Base-by-base conservation (phyloP, 2,113 vertebrate species). In the Lampris megalopsis region DNA sequence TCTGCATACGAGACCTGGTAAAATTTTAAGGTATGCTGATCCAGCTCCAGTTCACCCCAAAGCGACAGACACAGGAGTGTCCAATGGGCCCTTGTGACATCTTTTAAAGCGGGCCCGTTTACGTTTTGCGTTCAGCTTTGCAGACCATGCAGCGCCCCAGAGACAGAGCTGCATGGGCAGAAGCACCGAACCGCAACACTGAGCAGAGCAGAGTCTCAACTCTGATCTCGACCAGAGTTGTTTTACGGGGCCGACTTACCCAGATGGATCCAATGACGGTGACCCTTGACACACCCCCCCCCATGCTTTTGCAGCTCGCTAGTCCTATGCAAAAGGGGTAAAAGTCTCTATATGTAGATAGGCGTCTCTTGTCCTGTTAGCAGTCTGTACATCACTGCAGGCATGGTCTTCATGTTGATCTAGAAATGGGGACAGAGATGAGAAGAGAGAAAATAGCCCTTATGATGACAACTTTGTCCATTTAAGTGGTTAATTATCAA, bases 401-500 rank as follows among this genome's bases (percentile, higher is more conserved):
- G 98, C 98, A 99, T 99, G 0, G 98, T 99, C 95, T 98, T 99
- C 98, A 99, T 99, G 88, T 99, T 98, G 78, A 99, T 99, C 98
- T 99, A 94, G 74, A 61, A 24, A 75, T 24, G 24, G 77, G 64
- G 60, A 56, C 40, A 69, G 52, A 81, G 10, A 71, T 1, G 43
- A 73, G 47, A 74, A 54, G 53, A 63, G 9, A 2, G 2, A 54
- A 6, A 11, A 48, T 43, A 3, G 1, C n/a, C 11, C 24, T 43
- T 11, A 35, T n/a, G 37, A 63, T 11, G 38, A 83, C 24, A 7
- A 35, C 52, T 35, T 72, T 13, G 42, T 65, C 71, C 65, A 42
- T 53, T 66, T 13, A 11, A 43, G 13, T 24, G 13, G 13, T 7
- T 2, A 56, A 56, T 64, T 71, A 66, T 3, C 53, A 36, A 65